Percentiles rank a stretch among this genome's conserved stretches.
Conservation (phyloP, 1,140 invertebrate genomes). For the Platorchestia sp. region DNA sequence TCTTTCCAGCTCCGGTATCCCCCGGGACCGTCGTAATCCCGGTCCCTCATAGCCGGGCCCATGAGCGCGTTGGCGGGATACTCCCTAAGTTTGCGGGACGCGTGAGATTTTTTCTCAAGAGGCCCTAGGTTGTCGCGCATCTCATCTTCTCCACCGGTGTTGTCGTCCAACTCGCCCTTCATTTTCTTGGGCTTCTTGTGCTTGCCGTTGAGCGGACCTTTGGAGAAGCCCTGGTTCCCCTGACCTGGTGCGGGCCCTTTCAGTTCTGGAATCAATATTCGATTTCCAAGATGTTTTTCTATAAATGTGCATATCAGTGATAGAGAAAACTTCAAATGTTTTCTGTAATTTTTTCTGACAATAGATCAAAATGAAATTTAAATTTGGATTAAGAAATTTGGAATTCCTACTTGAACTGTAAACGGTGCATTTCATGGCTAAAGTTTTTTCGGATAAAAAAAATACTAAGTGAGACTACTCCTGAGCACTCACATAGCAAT, state of each 20-base stretch:
- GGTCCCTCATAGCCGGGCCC: conserved; percentile 2
- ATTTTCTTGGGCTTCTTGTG: conserved; percentile 68
- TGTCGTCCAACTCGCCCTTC: conserved; percentile 60
- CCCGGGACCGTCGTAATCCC: conserved; percentile 59
- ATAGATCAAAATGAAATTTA: too few relatives aligned
- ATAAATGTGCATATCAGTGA: background rate
- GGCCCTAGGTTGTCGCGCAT: background rate
- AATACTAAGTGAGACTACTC: too few relatives aligned
- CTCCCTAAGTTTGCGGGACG: conserved; percentile 54
- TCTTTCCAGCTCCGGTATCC: conserved; percentile 63
- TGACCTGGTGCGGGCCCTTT: background rate
- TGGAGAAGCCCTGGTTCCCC: conserved; percentile 57
- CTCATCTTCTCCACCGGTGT: conserved; percentile 41
- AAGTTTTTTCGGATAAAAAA: too few relatives aligned
- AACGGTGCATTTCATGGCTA: too few relatives aligned
- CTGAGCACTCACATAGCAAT: too few relatives aligned
- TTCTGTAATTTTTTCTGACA: background rate
- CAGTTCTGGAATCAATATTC: background rate
- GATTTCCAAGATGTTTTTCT: background rate
- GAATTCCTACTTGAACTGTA: too few relatives aligned
- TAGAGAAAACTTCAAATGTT: background rate
- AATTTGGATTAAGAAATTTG: too few relatives aligned
- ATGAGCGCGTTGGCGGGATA: background rate
- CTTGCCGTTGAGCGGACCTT: conserved; percentile 65
- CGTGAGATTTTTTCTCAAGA: conserved; percentile 20